Evolutionary conservation across 2,888 invertebrate species (phyloP), one percentile per base, ranked within the genome.

Genomic region (Drosophila tripunctata): DNA sequence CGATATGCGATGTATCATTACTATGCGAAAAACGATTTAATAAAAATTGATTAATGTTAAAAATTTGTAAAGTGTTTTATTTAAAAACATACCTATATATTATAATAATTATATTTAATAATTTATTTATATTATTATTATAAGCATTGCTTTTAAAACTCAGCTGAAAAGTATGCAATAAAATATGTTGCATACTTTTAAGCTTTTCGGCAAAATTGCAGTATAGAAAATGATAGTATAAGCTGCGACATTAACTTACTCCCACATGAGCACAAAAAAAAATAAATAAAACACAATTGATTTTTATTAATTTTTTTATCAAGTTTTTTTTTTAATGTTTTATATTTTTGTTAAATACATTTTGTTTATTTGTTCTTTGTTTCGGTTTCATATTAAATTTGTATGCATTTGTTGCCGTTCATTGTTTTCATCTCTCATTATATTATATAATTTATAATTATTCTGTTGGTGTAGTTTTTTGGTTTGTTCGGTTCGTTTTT

Each of bases 261-360:
- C n/a, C n/a, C n/a, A n/a, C n/a, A n/a, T n/a, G n/a, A n/a, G n/a
- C n/a, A 21, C 3, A 21, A 21, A 21, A 21, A 21, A 21, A 21
- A 21, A 14, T 3, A 36, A 48, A 51, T 51, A 12, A 56, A 47
- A 55, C 14, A 22, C 21, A 33, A 15, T 10, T 2, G 2, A 22
- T n/a, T 22, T 14, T n/a, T 17, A n/a, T 51, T 31, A 8, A 30
- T 47, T 45, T 55, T 55, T 45, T 68, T 68, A 15, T 44, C 15
- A 54, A 56, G 38, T 64, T 64, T 48, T 64, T 69, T 78, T 63
- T 81, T 70, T 70, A 10, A 10, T 27, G 48, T 70, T 65, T 52
- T 60, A 65, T 84, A 87, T 65, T 78, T 87, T 81, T 81, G 84
- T 87, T 81, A 84, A 87, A 81, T 81, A 87, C 85, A 87, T 81